Evolutionary conservation across 2,113 vertebrate species (phyloP), one percentile per base, ranked within the genome.

Genomic region (Camarhynchus parvulus): DNA sequence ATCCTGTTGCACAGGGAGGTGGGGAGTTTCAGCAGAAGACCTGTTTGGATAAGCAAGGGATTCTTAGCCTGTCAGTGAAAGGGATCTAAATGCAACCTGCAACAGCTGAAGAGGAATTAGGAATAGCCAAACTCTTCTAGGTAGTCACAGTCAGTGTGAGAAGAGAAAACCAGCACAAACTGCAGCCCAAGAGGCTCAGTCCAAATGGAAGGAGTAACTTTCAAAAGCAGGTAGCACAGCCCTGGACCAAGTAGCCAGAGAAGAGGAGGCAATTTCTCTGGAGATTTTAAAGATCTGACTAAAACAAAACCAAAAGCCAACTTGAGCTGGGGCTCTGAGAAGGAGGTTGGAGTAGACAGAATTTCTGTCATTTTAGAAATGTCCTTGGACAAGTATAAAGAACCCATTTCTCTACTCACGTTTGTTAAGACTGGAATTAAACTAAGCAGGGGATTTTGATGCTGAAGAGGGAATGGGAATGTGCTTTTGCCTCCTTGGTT

Each of bases 131-230:
- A 55, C 17, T 63, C 49, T 56, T 81, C 82, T 56, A 2, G 2
- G 4, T 23, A 50, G n/a, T 23, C 4, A 2, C 14, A 74, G 41
- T 39, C 55, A 74, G 10, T 0, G 0, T 41, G 72, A 52, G 35
- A 75, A 52, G 35, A 58, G 68, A 37, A 81, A 72, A 39, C 27
- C 4, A 6, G 35, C 44, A 44, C 15, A 35, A 85, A 75, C 10
- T 64, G 23, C 53, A 85, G 25, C 15, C 30, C 59, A 31, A 44
- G 44, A 79, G 18, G 35, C 31, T 84, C 73, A 67, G 61, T 24
- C 11, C 5, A 21, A 59, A 59, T 25, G 49, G 37, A 52, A 64
- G 13, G 50, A 80, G 7, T 72, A 73, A 30, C 14, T 46, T 56
- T 41, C 49, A 41, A 62, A 75, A 37, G 15, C 6, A 23, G 28